Conservation (phyloP, 92 coral and sea anemone genomes). For the Pocillopora grandis region DNA sequence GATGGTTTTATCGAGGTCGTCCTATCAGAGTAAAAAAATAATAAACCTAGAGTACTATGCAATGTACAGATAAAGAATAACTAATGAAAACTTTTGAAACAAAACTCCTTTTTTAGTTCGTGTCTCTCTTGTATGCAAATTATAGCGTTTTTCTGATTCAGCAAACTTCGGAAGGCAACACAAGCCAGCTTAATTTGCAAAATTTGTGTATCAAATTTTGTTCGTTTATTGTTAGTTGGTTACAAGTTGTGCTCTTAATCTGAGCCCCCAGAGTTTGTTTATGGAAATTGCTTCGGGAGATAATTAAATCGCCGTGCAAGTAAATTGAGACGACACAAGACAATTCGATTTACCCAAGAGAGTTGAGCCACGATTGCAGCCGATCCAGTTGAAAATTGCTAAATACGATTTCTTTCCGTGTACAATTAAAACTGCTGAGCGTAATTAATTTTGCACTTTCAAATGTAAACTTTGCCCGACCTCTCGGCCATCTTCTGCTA, state of each 20-base stretch:
- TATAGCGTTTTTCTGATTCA: neutral
- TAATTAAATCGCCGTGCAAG: conserved; percentile 26
- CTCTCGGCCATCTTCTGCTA: conserved; percentile 27
- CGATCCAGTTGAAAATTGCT: conserved; percentile 28
- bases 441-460: conserved; percentile 54
- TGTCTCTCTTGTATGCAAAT: neutral
- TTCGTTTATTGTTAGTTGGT: neutral
- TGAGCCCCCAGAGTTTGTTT: conserved; percentile 1
- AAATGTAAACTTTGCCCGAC: conserved; percentile 48
- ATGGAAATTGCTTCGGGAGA: neutral
- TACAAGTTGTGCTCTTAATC: neutral
- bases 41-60: too few relatives aligned
- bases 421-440: conserved; percentile 34
- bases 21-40: too few relatives aligned
- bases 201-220: neutral
- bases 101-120: neutral
- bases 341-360: conserved; percentile 29
- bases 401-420: conserved; percentile 28
- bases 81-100: too few relatives aligned
- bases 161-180: neutral
- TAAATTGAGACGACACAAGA: conserved; percentile 29
- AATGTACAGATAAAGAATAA: too few relatives aligned
- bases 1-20: too few relatives aligned
- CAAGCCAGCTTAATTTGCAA: neutral
- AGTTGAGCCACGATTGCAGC: neutral